Evolutionary conservation across 2,113 vertebrate species (phyloP).

Genomic region (Uropsilus gracilis): DNA sequence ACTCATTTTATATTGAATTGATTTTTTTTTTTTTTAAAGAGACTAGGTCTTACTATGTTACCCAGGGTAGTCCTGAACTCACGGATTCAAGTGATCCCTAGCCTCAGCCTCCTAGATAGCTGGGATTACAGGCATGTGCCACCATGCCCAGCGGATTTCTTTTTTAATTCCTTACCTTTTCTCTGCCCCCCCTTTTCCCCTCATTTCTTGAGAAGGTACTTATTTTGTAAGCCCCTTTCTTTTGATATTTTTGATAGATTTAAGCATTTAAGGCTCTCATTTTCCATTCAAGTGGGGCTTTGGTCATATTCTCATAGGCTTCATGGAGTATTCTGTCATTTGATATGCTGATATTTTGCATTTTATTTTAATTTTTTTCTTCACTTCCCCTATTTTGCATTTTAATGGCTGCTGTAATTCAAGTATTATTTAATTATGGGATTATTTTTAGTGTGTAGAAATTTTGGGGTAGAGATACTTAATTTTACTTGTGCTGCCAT

Average conservation of each 20-base stretch:
- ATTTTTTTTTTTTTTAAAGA: too few relatives aligned
- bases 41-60: too few relatives aligned
- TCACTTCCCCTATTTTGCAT: too few relatives aligned
- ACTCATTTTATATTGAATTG: too few relatives aligned
- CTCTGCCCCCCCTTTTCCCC: not conserved
- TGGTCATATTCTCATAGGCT: not conserved
- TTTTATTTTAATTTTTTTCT: too few relatives aligned
- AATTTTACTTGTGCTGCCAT: too few relatives aligned
- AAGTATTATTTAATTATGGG: not conserved
- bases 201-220: not conserved
- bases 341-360: not conserved
- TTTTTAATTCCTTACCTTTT: not conserved
- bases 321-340: not conserved
- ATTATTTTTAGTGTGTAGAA: not conserved
- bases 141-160: too few relatives aligned
- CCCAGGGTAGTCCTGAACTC: too few relatives aligned
- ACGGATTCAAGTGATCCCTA: too few relatives aligned
- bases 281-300: not conserved
- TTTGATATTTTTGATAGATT: not conserved
- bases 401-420: not conserved
- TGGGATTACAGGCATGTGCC: too few relatives aligned
- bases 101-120: too few relatives aligned
- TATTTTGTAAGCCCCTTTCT: not conserved
- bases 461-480: not conserved
- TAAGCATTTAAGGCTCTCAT: constrained; percentile 13